phyloP scores from a whole-genome alignment of 1,140 invertebrate species.

The Drosophila takahashii region DNA sequence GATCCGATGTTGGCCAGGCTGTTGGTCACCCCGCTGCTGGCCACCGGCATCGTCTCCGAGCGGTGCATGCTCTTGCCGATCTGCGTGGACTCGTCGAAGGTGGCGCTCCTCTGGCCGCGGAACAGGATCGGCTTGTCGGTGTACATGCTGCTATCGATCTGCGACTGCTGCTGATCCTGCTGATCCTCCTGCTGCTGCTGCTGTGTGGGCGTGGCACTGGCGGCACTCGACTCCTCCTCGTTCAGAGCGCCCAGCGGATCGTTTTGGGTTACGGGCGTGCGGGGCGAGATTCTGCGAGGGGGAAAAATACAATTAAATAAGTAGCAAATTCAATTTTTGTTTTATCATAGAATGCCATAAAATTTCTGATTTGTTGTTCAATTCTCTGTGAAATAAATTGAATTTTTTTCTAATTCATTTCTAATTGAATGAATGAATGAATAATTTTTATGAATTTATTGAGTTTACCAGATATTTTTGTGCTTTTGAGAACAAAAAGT shows the following conservation, averaged over 20 bases:
- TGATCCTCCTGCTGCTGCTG: conserved; percentile 27
- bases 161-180: conserved; percentile 20
- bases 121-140: conserved; percentile 87
- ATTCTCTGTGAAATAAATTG: no score
- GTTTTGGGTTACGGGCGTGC: conserved; percentile 94
- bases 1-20: conserved; percentile 91
- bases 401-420: no score
- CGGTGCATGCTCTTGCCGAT: conserved; percentile 87
- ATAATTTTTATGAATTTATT: no score
- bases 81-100: conserved; percentile 87
- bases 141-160: conserved; percentile 71
- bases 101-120: conserved; percentile 86
- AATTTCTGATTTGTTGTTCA: no score
- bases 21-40: conserved; percentile 88
- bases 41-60: conserved; percentile 92
- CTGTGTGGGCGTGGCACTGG: conserved; percentile 44
- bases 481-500: no score
- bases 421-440: no score
- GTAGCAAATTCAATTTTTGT: no score
- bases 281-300: conserved; percentile 87
- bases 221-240: conserved; percentile 79
- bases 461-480: no score
- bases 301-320: neutral
- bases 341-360: no score
- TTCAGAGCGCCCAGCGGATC: conserved; percentile 94